A percentile compares a stretch with the other conserved stretches of the same genome.
phyloP scores from a whole-genome alignment of 2,888 invertebrate genomes.

The Gerosis bhagava region DNA sequence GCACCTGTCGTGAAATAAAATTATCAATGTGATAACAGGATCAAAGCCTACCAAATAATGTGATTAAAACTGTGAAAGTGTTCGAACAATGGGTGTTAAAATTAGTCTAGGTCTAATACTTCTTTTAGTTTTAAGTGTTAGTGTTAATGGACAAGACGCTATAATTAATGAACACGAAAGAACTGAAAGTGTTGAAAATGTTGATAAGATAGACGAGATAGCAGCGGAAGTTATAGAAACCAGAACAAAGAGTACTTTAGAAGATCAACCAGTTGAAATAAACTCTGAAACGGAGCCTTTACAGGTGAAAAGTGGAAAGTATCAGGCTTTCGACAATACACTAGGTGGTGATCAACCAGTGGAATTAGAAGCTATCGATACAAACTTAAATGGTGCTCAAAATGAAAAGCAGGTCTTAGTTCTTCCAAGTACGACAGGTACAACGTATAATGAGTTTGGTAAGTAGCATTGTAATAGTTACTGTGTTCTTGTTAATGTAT shows the following conservation, averaged over 20 bases:
- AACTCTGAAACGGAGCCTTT: conserved; percentile 46
- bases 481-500: too few species aligned
- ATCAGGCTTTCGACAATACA: conserved; percentile 60
- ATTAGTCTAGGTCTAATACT: conserved; percentile 55
- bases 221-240: conserved; percentile 35
- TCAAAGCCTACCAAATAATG: conserved; percentile 50
- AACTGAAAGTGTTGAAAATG: conserved; percentile 40
- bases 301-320: conserved; percentile 65
- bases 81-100: conserved; percentile 64
- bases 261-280: conserved; percentile 49
- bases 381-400: conserved; percentile 46
- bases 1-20: conserved; percentile 62
- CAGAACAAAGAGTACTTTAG: conserved; percentile 34
- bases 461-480: conserved; percentile 32
- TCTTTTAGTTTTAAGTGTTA: conserved; percentile 59
- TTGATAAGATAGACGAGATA: conserved; percentile 32
- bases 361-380: conserved; percentile 52
- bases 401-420: conserved; percentile 60
- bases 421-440: conserved; percentile 49
- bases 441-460: conserved; percentile 65
- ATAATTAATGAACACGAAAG: conserved; percentile 50
- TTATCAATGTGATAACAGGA: conserved; percentile 48
- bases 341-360: conserved; percentile 50
- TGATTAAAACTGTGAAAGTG: conserved; percentile 51
- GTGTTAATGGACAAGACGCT: conserved; percentile 63